Evolutionary conservation across 2,888 invertebrate species (phyloP).

Genomic region (Drosophila borealis): DNA sequence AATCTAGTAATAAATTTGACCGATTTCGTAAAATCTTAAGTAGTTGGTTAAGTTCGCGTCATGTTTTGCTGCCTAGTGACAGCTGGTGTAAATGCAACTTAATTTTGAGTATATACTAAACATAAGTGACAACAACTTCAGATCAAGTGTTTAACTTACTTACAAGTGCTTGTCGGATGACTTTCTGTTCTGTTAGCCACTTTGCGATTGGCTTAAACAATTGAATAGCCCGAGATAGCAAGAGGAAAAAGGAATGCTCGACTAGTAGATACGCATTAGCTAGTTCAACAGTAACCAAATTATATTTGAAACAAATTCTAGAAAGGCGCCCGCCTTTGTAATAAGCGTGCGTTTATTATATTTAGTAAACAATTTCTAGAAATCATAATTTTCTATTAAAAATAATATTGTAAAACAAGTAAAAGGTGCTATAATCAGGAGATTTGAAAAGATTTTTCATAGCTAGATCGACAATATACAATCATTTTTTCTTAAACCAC

Average conservation of each 20-base stretch:
- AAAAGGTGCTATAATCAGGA: too few relatives aligned
- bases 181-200: not conserved
- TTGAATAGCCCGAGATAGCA: not conserved
- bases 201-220: not conserved
- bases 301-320: too few relatives aligned
- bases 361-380: too few relatives aligned
- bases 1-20: not conserved
- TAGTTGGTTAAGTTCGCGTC: not conserved
- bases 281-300: too few relatives aligned
- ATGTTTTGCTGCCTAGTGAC: not conserved
- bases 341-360: too few relatives aligned
- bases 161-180: not conserved
- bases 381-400: too few relatives aligned
- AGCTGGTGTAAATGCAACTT: too few relatives aligned
- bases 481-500: too few relatives aligned
- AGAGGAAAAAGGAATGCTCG: not conserved
- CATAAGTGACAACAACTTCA: not conserved
- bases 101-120: not conserved
- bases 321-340: too few relatives aligned
- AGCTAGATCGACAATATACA: too few relatives aligned
- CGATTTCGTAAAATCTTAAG: not conserved
- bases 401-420: too few relatives aligned
- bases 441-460: too few relatives aligned
- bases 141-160: slow-evolving; percentile 4
- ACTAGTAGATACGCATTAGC: not conserved